Percentiles rank a stretch among this genome's conserved stretches.
These are phyloP conservation scores for Macrotrachela quadricornifera DNA, from an alignment of 1,140 invertebrate genomes.

Conservation along the genomic window DNA sequence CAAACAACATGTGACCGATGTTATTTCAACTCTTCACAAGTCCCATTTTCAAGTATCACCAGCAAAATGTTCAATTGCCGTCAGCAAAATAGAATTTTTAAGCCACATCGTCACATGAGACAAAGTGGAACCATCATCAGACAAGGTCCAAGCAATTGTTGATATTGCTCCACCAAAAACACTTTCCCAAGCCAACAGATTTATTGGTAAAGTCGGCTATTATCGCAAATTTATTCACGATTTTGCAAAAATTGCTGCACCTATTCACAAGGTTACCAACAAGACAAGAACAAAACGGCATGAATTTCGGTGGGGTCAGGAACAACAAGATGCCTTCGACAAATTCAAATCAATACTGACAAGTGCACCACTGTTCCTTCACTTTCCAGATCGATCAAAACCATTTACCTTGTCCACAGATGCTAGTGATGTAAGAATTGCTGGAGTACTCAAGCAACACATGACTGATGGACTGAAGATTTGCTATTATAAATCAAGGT, in stretches of 20 bases:
- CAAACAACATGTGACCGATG: neutral
- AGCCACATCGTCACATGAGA: conserved; percentile 15
- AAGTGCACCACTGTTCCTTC: too few species aligned
- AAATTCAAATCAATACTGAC: conserved; percentile 15
- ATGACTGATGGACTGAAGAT: too few species aligned
- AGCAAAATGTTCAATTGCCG: conserved; percentile 8
- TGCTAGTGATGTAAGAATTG: too few species aligned
- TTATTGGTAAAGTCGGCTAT: conserved; percentile 17
- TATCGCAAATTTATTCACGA: conserved; percentile 15
- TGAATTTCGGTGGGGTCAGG: conserved; percentile 16
- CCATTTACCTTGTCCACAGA: too few species aligned
- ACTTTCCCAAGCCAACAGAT: conserved; percentile 13
- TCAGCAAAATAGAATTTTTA: conserved; percentile 11
- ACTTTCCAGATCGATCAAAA: too few species aligned
- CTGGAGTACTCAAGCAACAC: too few species aligned
- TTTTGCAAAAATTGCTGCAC: conserved; percentile 14
- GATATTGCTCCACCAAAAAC: conserved; percentile 17
- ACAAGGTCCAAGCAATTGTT: conserved; percentile 15
- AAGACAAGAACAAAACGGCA: neutral
- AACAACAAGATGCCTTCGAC: conserved; percentile 17
- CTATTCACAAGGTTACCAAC: conserved; percentile 11
- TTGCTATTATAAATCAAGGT: too few species aligned
- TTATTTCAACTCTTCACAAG: conserved; percentile 3
- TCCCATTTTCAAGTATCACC: neutral
- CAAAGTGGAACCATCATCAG: conserved; percentile 12